Base-by-base conservation (phyloP, 2,113 vertebrate genomes). In the Symphodus melops region DNA sequence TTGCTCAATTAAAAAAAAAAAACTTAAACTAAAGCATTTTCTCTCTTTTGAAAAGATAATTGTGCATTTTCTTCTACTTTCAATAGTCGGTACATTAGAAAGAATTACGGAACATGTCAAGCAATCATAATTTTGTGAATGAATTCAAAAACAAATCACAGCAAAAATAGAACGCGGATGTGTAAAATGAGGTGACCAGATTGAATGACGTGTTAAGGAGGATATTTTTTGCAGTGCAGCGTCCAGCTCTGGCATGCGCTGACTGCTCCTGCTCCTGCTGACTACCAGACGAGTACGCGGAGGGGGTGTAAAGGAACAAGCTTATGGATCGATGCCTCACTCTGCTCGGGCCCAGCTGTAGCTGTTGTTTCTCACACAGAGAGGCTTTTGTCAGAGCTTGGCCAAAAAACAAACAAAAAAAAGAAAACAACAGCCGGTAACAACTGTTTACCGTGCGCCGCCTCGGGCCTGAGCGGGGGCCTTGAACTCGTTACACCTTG, bases 391-490 rank as follows among this genome's bases (percentile, higher is more conserved):
- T 86, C 81, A 81, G 60, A 70, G 90, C 88, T 84, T 75, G 44
- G 68, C 81, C 4, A 33, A 33, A 2, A 10, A 25, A 25, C 2
- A 25, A 25, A 4, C 2, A 42, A 10, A 36, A 72, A 4, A 21
- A 60, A 66, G 66, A 71, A 9, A 44, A 60, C 59, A 68, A 75
- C 75, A 83, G 81, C 72, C 68, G 74, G 87, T 69, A 94, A 88
- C 93, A 89, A 91, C 92, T 87, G 88, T 91, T 89, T 90, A 90
- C 87, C 86, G 87, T 86, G 77, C 78, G 82, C 72, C 62, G 88
- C 79, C 88, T 80, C 39, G 56, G 92, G 88, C 81, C 88, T 77
- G 80, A 72, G 70, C 39, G 20, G 42, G 82, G 81, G 84, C 81
- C 83, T 88, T 84, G 78, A 82, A 75, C 86, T 91, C 81, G 77